Evolutionary conservation across 37 sponge, comb jelly and placozoan genomes (phyloP).

Genomic region (Chondrosia reniformis): DNA sequence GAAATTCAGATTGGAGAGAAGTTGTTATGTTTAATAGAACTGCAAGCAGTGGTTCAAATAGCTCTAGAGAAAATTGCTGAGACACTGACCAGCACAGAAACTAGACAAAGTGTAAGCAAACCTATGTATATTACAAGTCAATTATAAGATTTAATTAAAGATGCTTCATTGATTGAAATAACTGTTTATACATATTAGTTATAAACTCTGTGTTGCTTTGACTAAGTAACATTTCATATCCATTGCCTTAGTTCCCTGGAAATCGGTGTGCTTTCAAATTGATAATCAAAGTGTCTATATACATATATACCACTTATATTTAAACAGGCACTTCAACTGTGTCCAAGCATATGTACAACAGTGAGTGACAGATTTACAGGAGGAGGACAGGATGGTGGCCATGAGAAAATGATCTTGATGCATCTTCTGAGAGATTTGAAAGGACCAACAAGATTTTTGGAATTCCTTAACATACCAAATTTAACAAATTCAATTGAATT

Average conservation of each 20-base stretch:
- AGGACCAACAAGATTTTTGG: not conserved
- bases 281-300: too few relatives aligned
- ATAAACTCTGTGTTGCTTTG: too few relatives aligned
- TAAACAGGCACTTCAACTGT: too few relatives aligned
- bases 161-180: too few relatives aligned
- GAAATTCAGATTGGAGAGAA: too few relatives aligned
- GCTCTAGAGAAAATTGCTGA: constrained; percentile 36
- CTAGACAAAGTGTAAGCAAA: constrained; percentile 42
- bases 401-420: constrained; percentile 50
- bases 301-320: not conserved
- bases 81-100: constrained; percentile 36
- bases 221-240: too few relatives aligned
- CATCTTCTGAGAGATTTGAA: constrained; percentile 36
- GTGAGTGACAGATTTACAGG: constrained; percentile 25
- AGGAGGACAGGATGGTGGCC: constrained; percentile 67
- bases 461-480: not conserved
- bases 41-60: constrained; percentile 79
- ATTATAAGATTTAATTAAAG: too few relatives aligned
- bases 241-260: too few relatives aligned
- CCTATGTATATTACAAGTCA: too few relatives aligned
- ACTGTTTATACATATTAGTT: too few relatives aligned
- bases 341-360: constrained; percentile 20
- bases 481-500: not conserved
- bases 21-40: too few relatives aligned
- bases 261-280: too few relatives aligned